phyloP scores from a whole-genome alignment of 1,140 invertebrate genomes.

The Himalopsyche phryganea region DNA sequence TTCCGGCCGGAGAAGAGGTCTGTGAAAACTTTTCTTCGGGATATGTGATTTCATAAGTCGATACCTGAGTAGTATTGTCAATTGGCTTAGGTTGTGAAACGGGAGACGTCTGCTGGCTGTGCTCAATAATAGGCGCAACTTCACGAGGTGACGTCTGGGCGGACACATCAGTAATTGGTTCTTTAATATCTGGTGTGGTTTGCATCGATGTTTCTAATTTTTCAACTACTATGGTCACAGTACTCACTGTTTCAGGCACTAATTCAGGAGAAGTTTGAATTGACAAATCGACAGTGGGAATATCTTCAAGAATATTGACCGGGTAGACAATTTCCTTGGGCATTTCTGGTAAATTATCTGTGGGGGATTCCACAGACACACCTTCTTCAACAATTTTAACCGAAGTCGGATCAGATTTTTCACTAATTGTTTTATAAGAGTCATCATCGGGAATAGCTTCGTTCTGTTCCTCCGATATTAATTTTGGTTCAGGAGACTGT shows the following conservation, averaged over 20 bases:
- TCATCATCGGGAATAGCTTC: conserved; percentile 46
- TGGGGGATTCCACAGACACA: conserved; percentile 48
- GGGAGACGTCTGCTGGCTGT: conserved; percentile 34
- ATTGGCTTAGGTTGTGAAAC: conserved; percentile 18
- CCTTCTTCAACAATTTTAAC: conserved; percentile 66
- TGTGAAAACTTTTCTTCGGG: conserved; percentile 50
- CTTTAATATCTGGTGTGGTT: conserved; percentile 51
- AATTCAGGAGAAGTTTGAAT: conserved; percentile 61
- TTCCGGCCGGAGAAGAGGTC: conserved; percentile 41
- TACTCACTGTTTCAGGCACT: conserved; percentile 49
- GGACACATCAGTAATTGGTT: conserved; percentile 47
- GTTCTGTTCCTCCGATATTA: conserved; percentile 36
- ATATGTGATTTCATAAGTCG: conserved; percentile 40
- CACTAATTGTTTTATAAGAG: conserved; percentile 55
- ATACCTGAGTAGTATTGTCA: conserved; percentile 47
- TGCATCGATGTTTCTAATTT: conserved; percentile 55
- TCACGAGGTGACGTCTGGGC: conserved; percentile 53
- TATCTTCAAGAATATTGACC: conserved; percentile 57
- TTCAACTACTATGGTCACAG: conserved; percentile 39
- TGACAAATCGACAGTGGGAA: conserved; percentile 52
- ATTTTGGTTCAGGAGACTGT: conserved; percentile 37
- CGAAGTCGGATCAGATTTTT: conserved; percentile 53
- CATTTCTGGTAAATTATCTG: conserved; percentile 41
- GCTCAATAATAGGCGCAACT: conserved; percentile 36
- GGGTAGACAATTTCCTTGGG: conserved; percentile 54